Conservation (phyloP, 2,888 invertebrate species). For the Drosophila subquinaria region DNA sequence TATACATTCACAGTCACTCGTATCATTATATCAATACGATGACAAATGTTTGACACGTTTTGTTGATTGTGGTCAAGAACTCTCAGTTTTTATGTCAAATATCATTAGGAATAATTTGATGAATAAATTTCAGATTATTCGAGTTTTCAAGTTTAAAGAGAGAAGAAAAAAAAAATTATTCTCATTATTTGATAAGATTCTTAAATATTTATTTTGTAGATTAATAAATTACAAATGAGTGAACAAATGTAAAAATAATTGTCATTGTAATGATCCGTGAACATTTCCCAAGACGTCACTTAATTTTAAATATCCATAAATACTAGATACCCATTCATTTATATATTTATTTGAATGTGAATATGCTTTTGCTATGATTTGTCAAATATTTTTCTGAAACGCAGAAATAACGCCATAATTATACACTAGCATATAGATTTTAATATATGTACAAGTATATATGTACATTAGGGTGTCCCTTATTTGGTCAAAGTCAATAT, state of each 20-base stretch:
- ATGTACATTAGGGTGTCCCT: no score
- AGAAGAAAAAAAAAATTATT: background rate
- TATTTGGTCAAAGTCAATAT: no score
- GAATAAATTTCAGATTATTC: background rate
- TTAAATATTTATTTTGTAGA: background rate
- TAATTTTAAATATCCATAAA: background rate
- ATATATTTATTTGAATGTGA: slow-evolving; percentile 15
- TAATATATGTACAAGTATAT: slow-evolving; percentile 4
- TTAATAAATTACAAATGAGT: background rate
- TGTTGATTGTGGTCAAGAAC: slow-evolving; percentile 20
- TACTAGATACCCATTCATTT: background rate
- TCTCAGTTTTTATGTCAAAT: background rate
- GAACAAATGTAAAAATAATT: background rate
- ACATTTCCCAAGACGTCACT: background rate
- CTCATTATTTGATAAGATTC: background rate
- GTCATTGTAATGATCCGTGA: background rate
- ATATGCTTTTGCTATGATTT: slow-evolving; percentile 49
- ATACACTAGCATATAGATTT: slow-evolving; percentile 8
- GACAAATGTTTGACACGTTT: slow-evolving; percentile 28
- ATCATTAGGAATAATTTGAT: background rate
- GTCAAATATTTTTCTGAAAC: slow-evolving; percentile 60
- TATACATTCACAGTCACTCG: background rate
- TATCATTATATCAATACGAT: slow-evolving; percentile 14
- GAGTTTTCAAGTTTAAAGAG: background rate
- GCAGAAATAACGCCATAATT: slow-evolving; percentile 50